phyloP scores from a whole-genome alignment of 2,113 vertebrate genomes.

The Lophotis ruficrista region DNA sequence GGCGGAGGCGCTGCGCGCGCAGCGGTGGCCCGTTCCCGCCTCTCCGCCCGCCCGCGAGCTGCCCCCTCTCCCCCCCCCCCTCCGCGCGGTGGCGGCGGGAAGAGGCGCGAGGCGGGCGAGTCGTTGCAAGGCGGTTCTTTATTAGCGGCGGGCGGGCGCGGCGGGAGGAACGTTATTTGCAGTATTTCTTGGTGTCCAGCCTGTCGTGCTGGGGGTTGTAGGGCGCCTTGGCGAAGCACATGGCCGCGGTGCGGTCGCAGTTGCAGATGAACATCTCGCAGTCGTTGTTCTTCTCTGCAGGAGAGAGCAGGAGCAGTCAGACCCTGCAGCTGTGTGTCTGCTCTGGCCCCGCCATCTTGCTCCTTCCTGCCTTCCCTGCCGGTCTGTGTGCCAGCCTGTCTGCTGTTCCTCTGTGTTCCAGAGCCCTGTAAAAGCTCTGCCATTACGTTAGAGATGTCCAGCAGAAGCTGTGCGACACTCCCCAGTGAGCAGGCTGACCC shows the following conservation, averaged over 20 bases:
- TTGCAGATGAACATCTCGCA: slow-evolving; percentile 85
- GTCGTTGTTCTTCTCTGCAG: slow-evolving; percentile 73
- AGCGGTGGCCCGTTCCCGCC: no score
- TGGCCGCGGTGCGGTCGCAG: slow-evolving; percentile 83
- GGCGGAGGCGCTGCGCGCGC: no score
- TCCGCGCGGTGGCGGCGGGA: no score
- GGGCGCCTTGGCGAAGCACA: slow-evolving; percentile 78
- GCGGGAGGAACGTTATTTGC: neutral
- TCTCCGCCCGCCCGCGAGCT: no score
- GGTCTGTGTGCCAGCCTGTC: neutral
- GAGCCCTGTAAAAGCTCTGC: neutral
- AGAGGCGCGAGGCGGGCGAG: fast-evolving
- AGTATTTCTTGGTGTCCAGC: slow-evolving; percentile 67
- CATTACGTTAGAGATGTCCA: fast-evolving
- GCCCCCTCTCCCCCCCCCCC: fast-evolving
- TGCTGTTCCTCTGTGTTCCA: fast-evolving
- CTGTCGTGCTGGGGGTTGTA: slow-evolving; percentile 69
- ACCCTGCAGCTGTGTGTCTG: neutral
- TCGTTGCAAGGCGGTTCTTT: fast-evolving
- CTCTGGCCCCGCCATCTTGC: neutral
- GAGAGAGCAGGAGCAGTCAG: neutral
- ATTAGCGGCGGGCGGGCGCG: neutral
- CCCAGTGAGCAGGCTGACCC: neutral
- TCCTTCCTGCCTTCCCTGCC: neutral
- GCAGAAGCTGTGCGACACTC: neutral